Conservation (phyloP, 2,797 vertebrate species). For the Gephyroberyx darwinii region DNA sequence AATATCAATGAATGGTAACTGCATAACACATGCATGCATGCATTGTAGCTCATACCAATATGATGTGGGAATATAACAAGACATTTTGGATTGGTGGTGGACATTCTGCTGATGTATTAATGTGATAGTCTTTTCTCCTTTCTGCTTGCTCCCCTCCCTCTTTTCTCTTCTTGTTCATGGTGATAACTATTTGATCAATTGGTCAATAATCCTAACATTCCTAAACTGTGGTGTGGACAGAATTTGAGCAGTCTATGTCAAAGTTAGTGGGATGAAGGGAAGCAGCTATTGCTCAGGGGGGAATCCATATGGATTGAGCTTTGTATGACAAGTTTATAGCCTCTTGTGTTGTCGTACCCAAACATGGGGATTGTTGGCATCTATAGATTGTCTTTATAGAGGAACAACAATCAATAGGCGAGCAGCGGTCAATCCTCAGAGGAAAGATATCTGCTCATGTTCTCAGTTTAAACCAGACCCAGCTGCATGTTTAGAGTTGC, state of each 20-base stretch:
- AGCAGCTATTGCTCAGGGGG: background rate
- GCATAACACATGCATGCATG: background rate
- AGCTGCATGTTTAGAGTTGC: constrained; percentile 1
- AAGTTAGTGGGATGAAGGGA: constrained; percentile 22
- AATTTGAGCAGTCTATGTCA: background rate
- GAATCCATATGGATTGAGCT: constrained; percentile 20
- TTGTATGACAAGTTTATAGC: background rate
- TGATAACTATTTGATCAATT: background rate
- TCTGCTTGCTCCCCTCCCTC: background rate
- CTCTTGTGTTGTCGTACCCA: constrained; percentile 32
- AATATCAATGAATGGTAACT: background rate
- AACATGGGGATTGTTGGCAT: constrained; percentile 45
- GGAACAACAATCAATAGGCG: constrained; percentile 37
- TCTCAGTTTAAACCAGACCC: constrained; percentile 13
- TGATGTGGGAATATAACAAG: background rate
- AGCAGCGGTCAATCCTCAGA: background rate
- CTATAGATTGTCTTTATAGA: constrained; percentile 48
- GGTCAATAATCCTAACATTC: background rate
- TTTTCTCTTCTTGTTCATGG: background rate
- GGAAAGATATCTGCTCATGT: constrained; percentile 16
- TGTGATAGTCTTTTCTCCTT: background rate
- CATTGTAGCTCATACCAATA: background rate
- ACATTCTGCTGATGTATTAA: background rate
- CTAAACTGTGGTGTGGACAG: too few species aligned
- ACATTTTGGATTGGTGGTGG: background rate